These are phyloP conservation scores for Danio rerio DNA, from an alignment of 2,113 vertebrate genomes.

Conservation along the genomic window GRCz12tu NC_133189.1:51969501-51970000, in stretches of 20 bases:
- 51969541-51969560: neutral
- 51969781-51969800: neutral
- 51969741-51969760: neutral
- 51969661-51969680: conserved; percentile 8
- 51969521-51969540: too few species aligned
- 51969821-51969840: conserved; percentile 2
- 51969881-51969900: neutral
- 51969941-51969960: neutral
- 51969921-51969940: neutral
- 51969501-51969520: too few species aligned
- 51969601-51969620: neutral
- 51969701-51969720: neutral
- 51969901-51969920: conserved; percentile 6
- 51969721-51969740: neutral
- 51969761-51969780: neutral
- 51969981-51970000: neutral
- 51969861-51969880: neutral
- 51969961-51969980: neutral
- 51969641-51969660: neutral
- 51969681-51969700: neutral
- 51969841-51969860: too few species aligned
- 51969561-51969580: neutral
- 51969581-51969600: conserved; percentile 12
- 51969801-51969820: neutral
- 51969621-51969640: neutral